These are phyloP conservation scores for Zosterops borbonicus DNA, from an alignment of 2,113 vertebrate genomes.

Conservation along the genomic window DNA sequence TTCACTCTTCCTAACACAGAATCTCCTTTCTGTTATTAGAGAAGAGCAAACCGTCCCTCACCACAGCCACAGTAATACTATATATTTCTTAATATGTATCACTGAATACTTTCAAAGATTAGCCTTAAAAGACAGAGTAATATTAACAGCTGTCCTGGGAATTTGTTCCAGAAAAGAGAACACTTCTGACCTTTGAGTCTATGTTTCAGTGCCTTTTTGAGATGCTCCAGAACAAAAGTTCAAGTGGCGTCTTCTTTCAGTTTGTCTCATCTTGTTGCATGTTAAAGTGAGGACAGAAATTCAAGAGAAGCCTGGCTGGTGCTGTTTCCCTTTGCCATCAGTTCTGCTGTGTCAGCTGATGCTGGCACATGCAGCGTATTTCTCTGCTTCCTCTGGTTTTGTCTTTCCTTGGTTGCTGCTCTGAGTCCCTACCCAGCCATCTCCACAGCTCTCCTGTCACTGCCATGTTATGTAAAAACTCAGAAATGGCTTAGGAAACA, in stretches of 20 bases:
- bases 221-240: slow-evolving; percentile 27
- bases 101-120: neutral
- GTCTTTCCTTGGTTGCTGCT: neutral
- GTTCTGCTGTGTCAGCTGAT: neutral
- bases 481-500: slow-evolving; percentile 31
- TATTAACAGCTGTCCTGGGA: slow-evolving; percentile 15
- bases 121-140: slow-evolving; percentile 9
- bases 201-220: neutral
- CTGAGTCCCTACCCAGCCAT: neutral
- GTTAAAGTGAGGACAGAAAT: neutral
- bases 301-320: neutral
- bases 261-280: neutral
- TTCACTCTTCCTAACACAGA: neutral
- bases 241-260: neutral
- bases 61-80: neutral
- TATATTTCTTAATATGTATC: neutral
- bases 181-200: slow-evolving; percentile 33
- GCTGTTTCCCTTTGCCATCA: neutral
- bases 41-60: neutral
- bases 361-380: neutral
- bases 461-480: neutral
- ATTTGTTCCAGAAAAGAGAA: slow-evolving; percentile 29
- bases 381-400: neutral
- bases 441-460: neutral
- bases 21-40: neutral